Percentiles rank a stretch among this genome's conserved stretches.
Conservation (phyloP, 2,113 vertebrate species). For the Microtus richardsoni region DNA sequence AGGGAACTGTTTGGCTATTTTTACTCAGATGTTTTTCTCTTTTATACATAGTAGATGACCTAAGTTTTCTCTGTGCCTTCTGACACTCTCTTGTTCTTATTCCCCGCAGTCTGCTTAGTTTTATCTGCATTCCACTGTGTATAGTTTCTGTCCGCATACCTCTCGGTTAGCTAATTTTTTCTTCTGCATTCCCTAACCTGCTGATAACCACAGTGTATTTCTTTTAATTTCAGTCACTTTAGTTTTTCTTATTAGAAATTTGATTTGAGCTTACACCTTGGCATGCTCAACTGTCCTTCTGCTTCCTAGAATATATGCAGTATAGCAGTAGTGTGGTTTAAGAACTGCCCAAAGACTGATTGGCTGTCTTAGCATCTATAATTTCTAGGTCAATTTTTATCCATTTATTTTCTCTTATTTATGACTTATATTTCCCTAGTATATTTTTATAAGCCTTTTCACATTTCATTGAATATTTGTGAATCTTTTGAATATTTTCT, state of each 20-base stretch:
- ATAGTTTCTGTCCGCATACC: background rate
- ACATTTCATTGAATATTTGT: background rate
- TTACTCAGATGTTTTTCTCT: background rate
- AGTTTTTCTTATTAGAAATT: background rate
- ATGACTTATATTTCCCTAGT: background rate
- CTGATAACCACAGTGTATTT: background rate
- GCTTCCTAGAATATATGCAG: background rate
- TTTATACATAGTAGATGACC: background rate
- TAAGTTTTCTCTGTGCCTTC: background rate
- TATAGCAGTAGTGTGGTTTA: background rate
- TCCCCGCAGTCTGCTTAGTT: background rate
- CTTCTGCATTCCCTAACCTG: background rate
- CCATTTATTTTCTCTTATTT: background rate
- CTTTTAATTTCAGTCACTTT: background rate
- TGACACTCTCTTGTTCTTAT: background rate
- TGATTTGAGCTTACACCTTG: background rate
- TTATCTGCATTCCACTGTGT: background rate
- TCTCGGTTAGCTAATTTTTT: background rate
- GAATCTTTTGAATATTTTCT: background rate
- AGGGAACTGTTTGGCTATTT: background rate
- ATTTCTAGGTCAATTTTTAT: background rate
- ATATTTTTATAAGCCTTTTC: background rate
- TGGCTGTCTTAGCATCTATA: background rate
- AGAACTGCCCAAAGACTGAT: background rate
- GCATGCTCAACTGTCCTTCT: background rate